Conservation (phyloP, 2,113 vertebrate genomes). For the Phylloscopus trochiloides region DNA sequence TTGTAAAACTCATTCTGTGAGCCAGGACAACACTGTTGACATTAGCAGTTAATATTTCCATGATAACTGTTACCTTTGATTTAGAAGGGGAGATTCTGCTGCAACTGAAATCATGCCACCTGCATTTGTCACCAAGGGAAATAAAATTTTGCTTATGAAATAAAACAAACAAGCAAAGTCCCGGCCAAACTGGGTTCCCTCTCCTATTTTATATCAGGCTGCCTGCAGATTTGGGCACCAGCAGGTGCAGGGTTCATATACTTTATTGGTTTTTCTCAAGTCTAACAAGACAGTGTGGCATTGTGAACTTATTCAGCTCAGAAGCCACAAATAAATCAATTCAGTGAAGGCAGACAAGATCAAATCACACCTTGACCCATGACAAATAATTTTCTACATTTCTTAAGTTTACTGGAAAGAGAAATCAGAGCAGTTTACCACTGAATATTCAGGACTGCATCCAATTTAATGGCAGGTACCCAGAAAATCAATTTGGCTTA, state of each 20-base stretch:
- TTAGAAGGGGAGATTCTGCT: background rate
- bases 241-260: background rate
- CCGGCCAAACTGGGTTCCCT: background rate
- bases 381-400: background rate
- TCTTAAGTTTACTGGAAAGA: background rate
- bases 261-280: background rate
- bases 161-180: background rate
- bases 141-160: background rate
- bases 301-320: background rate
- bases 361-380: background rate
- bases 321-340: background rate
- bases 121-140: background rate
- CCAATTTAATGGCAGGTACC: background rate
- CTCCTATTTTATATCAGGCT: background rate
- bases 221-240: background rate
- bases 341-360: background rate
- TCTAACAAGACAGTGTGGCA: background rate
- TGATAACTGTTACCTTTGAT: background rate
- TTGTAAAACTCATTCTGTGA: background rate
- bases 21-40: background rate
- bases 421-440: background rate
- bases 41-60: background rate
- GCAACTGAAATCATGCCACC: background rate
- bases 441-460: background rate
- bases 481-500: background rate